These are phyloP conservation scores for Lucilia sericata DNA, from an alignment of 1,140 invertebrate genomes.

Conservation along the genomic window DNA sequence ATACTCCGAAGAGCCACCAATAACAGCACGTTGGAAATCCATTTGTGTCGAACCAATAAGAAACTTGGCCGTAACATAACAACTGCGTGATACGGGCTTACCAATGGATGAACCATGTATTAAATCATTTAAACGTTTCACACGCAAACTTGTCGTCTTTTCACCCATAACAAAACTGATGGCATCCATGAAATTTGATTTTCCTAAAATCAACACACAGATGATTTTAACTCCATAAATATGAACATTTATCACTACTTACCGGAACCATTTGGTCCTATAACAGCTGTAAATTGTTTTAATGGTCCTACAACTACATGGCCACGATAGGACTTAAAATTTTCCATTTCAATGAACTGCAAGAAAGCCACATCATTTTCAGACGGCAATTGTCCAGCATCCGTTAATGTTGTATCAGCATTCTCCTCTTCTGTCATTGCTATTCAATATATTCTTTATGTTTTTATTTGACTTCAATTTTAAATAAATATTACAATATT, in stretches of 20 bases:
- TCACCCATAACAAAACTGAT: constrained; percentile 99
- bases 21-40: constrained; percentile 91
- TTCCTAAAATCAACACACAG: constrained; percentile 76
- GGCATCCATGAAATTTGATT: constrained; percentile 99
- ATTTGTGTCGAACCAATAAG: constrained; percentile 85
- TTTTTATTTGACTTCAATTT: neutral
- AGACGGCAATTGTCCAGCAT: neutral
- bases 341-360: constrained; percentile 97
- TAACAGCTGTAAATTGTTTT: constrained; percentile 97
- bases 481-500: neutral
- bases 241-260: constrained; percentile 56
- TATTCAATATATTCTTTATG: neutral
- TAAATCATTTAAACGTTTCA: constrained; percentile 94
- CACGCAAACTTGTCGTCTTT: constrained; percentile 93
- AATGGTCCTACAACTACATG: constrained; percentile 94
- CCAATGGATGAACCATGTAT: constrained; percentile 98
- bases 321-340: constrained; percentile 99
- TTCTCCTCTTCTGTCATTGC: constrained; percentile 28
- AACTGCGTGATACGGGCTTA: constrained; percentile 85
- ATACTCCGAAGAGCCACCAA: constrained; percentile 95
- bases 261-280: constrained; percentile 99
- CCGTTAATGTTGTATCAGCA: constrained; percentile 23
- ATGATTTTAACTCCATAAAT: constrained; percentile 10
- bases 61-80: constrained; percentile 96
- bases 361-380: constrained; percentile 74